Conservation (phyloP, 2,888 invertebrate genomes). For the Thera britannica region DNA sequence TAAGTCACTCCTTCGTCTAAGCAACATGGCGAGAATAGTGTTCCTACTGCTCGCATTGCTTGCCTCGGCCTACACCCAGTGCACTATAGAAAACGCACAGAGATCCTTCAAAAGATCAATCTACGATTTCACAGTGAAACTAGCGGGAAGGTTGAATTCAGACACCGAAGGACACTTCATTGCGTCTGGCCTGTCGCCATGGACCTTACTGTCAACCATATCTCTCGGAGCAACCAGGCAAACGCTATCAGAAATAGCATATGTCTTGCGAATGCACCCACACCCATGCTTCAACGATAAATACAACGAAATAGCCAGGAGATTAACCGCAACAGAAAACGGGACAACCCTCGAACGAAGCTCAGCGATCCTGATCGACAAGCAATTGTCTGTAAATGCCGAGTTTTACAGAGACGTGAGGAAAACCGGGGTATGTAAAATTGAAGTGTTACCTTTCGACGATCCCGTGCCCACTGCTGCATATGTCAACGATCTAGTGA, state of each 20-base stretch:
- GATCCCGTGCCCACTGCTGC: conserved; percentile 53
- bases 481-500: conserved; percentile 65
- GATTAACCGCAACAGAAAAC: conserved; percentile 42
- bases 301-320: conserved; percentile 58
- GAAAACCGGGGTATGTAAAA: conserved; percentile 52
- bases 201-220: conserved; percentile 64
- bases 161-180: conserved; percentile 73
- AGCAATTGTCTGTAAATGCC: conserved; percentile 48
- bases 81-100: conserved; percentile 48
- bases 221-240: conserved; percentile 64
- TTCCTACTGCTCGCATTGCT: conserved; percentile 44
- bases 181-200: conserved; percentile 65
- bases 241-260: conserved; percentile 59
- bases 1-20: conserved; percentile 44
- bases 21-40: conserved; percentile 53
- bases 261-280: conserved; percentile 57
- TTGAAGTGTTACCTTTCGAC: conserved; percentile 55
- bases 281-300: conserved; percentile 66
- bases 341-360: conserved; percentile 60
- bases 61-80: conserved; percentile 51
- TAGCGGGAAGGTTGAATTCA: conserved; percentile 53
- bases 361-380: conserved; percentile 62
- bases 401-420: conserved; percentile 50
- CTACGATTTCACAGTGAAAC: conserved; percentile 58
- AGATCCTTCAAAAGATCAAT: conserved; percentile 53